A percentile compares a stretch with the other conserved stretches of the same genome.
Conservation (phyloP, 2,888 invertebrate genomes). For the Pocota personata region DNA sequence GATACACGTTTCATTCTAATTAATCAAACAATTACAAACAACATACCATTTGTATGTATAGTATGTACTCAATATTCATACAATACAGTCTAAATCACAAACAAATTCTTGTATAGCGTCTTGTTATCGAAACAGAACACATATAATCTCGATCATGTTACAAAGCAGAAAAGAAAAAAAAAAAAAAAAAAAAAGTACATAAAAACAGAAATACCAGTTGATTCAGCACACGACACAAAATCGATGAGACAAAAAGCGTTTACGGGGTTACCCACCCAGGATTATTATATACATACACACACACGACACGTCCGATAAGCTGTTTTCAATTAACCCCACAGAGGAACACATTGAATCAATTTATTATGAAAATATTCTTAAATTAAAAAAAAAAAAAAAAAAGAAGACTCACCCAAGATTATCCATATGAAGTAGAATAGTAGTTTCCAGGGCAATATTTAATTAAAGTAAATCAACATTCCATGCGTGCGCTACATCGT, state of each 20-base stretch:
- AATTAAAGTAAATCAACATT: slow-evolving; percentile 63
- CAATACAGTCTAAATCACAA: not conserved
- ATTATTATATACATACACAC: not conserved
- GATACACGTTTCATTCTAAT: not conserved
- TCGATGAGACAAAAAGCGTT: not conserved
- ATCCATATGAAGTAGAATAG: slow-evolving; percentile 43
- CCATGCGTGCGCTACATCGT: slow-evolving; percentile 46
- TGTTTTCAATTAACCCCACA: not conserved
- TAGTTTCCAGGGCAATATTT: slow-evolving; percentile 26
- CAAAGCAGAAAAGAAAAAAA: not conserved
- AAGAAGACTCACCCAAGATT: slow-evolving; percentile 58
- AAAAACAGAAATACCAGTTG: slow-evolving; percentile 12
- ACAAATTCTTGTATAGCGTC: not conserved
- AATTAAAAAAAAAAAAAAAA: too few relatives aligned
- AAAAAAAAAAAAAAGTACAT: too few relatives aligned
- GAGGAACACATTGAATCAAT: slow-evolving; percentile 19
- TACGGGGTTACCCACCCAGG: not conserved
- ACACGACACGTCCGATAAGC: not conserved
- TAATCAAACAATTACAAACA: not conserved
- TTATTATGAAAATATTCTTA: slow-evolving; percentile 3
- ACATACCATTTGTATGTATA: too few relatives aligned
- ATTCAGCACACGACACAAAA: slow-evolving; percentile 3
- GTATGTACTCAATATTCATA: not conserved
- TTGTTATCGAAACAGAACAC: not conserved
- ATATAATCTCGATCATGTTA: not conserved